Conservation (phyloP, 1,140 invertebrate species). For the Drosophila tropicalis region DNA sequence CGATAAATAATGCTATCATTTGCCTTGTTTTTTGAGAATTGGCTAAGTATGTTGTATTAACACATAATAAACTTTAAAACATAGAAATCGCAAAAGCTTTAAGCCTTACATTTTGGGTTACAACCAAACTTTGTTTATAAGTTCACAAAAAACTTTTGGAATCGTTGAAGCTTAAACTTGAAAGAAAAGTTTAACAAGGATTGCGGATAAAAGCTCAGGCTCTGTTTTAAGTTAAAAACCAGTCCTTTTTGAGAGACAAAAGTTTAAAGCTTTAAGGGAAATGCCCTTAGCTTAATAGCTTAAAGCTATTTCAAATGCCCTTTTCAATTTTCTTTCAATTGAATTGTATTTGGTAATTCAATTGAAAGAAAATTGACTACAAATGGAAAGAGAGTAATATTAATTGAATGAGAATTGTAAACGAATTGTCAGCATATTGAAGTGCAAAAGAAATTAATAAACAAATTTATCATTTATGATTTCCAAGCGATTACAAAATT, state of each 20-base stretch:
- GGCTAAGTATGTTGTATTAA: no score
- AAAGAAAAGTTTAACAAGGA: neutral
- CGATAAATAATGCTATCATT: no score
- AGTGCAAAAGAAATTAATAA: neutral
- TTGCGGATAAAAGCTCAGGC: neutral
- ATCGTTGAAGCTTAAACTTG: neutral
- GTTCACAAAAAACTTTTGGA: neutral
- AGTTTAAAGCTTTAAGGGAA: slow-evolving; percentile 4
- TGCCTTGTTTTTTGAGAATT: no score
- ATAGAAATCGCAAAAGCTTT: no score
- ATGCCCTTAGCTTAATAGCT: no score
- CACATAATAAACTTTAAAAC: no score
- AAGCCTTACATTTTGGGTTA: no score
- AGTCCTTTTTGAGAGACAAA: neutral
- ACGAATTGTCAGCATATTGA: neutral
- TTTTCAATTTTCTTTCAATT: no score
- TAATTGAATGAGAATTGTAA: neutral
- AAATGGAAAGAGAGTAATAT: neutral
- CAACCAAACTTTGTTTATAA: neutral
- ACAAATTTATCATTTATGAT: no score
- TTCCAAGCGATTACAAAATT: no score
- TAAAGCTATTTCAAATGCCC: no score
- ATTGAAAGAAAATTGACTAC: neutral
- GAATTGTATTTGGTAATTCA: no score
- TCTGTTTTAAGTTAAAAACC: neutral